Percentiles rank a stretch among this genome's conserved stretches.
Conservation (phyloP, 2,113 vertebrate genomes). For the Malurus melanocephalus region DNA sequence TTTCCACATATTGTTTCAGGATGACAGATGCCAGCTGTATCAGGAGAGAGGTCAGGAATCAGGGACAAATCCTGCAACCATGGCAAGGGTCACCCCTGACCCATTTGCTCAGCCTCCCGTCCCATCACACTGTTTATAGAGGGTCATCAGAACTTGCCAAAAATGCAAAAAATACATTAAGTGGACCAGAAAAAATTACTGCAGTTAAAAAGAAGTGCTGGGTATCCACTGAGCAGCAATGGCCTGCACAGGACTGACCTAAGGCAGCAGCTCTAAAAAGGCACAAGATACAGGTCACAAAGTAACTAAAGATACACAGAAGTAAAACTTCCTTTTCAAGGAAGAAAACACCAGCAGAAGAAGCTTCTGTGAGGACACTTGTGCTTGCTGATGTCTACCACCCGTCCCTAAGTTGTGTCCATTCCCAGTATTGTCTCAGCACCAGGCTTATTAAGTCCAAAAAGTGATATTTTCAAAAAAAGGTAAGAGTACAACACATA, state of each 20-base stretch:
- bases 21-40: conserved; percentile 92
- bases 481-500: neutral
- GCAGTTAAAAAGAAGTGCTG: neutral
- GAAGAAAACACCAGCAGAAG: neutral
- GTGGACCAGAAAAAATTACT: neutral
- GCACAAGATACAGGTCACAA: rapidly evolving
- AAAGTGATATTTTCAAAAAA: neutral
- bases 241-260: neutral
- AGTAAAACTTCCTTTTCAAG: neutral
- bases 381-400: neutral
- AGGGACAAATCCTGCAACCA: neutral
- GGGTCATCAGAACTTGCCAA: neutral
- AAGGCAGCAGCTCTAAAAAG: neutral
- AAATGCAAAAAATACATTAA: neutral
- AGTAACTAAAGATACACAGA: neutral
- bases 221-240: neutral
- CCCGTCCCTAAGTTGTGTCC: neutral
- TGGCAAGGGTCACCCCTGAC: neutral
- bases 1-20: conserved; percentile 97
- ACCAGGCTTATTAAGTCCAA: neutral
- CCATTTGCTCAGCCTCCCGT: neutral
- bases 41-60: conserved; percentile 1
- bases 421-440: neutral
- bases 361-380: neutral
- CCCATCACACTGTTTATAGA: neutral